Evolutionary conservation across 2,888 invertebrate species (phyloP).

Genomic region (Clusia tigrina): DNA sequence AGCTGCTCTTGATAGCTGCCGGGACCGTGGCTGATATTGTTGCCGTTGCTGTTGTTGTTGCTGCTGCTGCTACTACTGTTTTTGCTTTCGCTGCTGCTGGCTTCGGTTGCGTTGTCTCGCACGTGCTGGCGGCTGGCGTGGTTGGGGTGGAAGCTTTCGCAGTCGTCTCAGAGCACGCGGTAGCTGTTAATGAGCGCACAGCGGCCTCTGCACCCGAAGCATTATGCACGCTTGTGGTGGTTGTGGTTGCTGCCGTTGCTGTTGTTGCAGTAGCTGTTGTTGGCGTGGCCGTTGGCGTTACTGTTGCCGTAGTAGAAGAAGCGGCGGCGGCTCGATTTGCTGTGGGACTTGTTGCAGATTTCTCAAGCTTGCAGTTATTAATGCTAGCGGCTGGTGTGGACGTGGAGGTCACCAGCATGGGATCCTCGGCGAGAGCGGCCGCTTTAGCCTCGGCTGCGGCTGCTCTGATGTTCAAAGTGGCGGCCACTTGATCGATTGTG

Average conservation of each 20-base stretch:
- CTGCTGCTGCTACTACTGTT: slow-evolving; percentile 24
- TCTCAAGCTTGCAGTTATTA: neutral
- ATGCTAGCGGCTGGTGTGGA: slow-evolving; percentile 36
- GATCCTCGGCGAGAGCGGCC: slow-evolving; percentile 36
- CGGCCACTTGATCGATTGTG: slow-evolving; percentile 63
- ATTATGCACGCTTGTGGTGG: slow-evolving; percentile 3
- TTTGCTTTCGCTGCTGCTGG: slow-evolving; percentile 23
- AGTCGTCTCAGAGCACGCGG: too few relatives aligned
- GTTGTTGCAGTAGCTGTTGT: neutral
- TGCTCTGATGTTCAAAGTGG: slow-evolving; percentile 60
- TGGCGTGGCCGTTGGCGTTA: slow-evolving; percentile 13
- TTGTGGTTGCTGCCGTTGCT: slow-evolving; percentile 16
- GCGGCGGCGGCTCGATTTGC: slow-evolving; percentile 18
- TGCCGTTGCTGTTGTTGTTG: neutral
- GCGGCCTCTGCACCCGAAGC: neutral
- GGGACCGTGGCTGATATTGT: slow-evolving; percentile 24
- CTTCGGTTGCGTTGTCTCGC: too few relatives aligned
- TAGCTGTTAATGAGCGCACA: neutral
- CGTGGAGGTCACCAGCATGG: slow-evolving; percentile 34
- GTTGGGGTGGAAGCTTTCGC: neutral
- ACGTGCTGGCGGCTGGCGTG: neutral
- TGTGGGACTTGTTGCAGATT: slow-evolving; percentile 6
- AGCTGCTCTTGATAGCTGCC: slow-evolving; percentile 12
- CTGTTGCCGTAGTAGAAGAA: neutral
- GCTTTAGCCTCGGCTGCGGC: slow-evolving; percentile 56